Percentiles rank a stretch among this genome's conserved stretches.
These are phyloP conservation scores for Benthosema pterotum DNA, from an alignment of 2,797 vertebrate species.

Conservation along the genomic window DNA sequence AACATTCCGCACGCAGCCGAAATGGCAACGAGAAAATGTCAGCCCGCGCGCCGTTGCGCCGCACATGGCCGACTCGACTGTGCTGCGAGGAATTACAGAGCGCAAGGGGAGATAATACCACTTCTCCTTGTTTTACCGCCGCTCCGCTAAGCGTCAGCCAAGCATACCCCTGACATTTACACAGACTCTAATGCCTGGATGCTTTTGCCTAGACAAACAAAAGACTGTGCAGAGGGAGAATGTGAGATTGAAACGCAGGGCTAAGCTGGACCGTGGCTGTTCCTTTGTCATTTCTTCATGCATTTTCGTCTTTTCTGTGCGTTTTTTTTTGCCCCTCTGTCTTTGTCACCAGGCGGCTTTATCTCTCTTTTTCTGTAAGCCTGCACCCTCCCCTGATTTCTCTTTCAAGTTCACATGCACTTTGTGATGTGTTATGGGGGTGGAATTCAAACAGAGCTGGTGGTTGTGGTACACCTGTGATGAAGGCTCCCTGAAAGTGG, in stretches of 20 bases:
- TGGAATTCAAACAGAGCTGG: constrained; percentile 63
- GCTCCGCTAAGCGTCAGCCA: constrained; percentile 72
- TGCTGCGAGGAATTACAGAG: constrained; percentile 45
- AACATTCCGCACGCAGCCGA: no score
- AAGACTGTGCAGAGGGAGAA: constrained; percentile 25
- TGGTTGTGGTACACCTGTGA: constrained; percentile 62
- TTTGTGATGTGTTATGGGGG: constrained; percentile 49
- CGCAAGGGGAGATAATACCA: constrained; percentile 41
- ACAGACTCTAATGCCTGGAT: constrained; percentile 49
- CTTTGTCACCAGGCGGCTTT: background rate
- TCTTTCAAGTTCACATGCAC: background rate
- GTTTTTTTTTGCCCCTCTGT: background rate
- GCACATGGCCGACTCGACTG: constrained; percentile 52
- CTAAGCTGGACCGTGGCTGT: constrained; percentile 12
- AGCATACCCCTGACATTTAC: constrained; percentile 77
- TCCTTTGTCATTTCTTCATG: constrained; percentile 1
- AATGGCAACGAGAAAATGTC: no score
- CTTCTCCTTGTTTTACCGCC: constrained; percentile 55
- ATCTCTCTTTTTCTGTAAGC: background rate
- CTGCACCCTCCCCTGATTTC: constrained; percentile 3
- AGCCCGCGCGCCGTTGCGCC: no score
- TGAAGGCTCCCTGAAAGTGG: constrained; percentile 23
- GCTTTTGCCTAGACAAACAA: constrained; percentile 42
- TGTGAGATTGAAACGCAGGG: constrained; percentile 19
- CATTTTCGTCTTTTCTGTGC: constrained; percentile 20